Evolutionary conservation across 2,113 vertebrate species (phyloP), one percentile per base, ranked within the genome.

Genomic region (Oriolus oriolus): DNA sequence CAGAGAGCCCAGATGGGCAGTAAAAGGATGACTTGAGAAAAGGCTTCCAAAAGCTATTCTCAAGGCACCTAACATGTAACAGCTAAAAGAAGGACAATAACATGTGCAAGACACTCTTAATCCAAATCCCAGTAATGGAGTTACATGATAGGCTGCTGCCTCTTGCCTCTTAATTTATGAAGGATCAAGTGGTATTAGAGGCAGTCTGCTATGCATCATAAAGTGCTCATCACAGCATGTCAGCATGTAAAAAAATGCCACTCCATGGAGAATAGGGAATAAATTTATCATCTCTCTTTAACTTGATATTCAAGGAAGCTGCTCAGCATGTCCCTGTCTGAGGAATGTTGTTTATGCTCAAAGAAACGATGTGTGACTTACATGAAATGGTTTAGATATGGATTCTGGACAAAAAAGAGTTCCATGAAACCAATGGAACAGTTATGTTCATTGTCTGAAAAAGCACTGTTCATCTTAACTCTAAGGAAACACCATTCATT

Each of bases 61-160:
- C 44, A 71, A 93, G 63, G 63, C 70, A 83, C 16, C 63, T 59
- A 47, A 71, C 18, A 15, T 47, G 60, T 33, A 77, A 53, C 56
- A 85, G 77, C 89, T 78, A 28, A 92, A 82, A 93, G 73, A 92
- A 83, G 70, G 82, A 87, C 80, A 89, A 33, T 70, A 91, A 88
- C 82, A 91, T 52, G 35, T 93, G 89, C 73, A 89, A 74, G 87
- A 85, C 61, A 50, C 76, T 71, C 84, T 91, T 96, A 97, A 97
- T 97, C 92, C 94, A 96, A 97, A 97, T 97, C 93, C 89, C 86
- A 83, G 84, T 89, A 96, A 97, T 77, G 88, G 84, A 93, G 90
- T 97, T 95, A 94, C 65, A 84, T 0, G 31, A 96, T 91, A 88
- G 92, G 88, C 71, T 90, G 52, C 63, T 91, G 78, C 54, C 33